These are phyloP conservation scores for Physocephala rufipes DNA, from an alignment of 2,888 invertebrate species.

Conservation along the genomic window DNA sequence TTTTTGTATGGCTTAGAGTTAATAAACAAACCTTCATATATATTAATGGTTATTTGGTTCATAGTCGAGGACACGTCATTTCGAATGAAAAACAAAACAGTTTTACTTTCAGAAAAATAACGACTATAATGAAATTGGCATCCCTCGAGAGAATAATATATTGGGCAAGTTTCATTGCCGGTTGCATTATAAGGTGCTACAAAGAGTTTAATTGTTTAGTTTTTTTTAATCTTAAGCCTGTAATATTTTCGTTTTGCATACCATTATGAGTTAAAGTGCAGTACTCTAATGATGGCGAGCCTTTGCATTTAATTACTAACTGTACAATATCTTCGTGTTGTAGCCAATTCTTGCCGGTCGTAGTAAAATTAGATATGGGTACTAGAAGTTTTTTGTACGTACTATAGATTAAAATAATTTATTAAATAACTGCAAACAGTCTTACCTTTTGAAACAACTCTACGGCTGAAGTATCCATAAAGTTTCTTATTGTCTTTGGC, in stretches of 20 bases:
- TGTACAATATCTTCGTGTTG: constrained; percentile 81
- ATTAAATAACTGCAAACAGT: no score
- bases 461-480: constrained; percentile 77
- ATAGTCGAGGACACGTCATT: constrained; percentile 79
- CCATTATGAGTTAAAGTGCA: constrained; percentile 75
- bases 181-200: constrained; percentile 71
- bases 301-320: constrained; percentile 77
- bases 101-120: constrained; percentile 78
- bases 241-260: constrained; percentile 32
- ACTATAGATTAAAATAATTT: no score
- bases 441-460: constrained; percentile 76
- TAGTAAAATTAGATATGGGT: constrained; percentile 75
- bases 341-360: constrained; percentile 83
- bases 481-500: constrained; percentile 74
- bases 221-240: background rate
- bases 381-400: no score
- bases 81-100: constrained; percentile 79
- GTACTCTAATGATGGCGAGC: constrained; percentile 77
- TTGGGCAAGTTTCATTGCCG: constrained; percentile 78
- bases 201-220: constrained; percentile 12
- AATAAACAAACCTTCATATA: constrained; percentile 87
- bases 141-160: constrained; percentile 61
- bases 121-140: constrained; percentile 74
- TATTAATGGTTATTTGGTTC: constrained; percentile 78
- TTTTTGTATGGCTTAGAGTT: constrained; percentile 4